Conservation (phyloP, 2,888 invertebrate species). For the Chymomyza fuscimana region DNA sequence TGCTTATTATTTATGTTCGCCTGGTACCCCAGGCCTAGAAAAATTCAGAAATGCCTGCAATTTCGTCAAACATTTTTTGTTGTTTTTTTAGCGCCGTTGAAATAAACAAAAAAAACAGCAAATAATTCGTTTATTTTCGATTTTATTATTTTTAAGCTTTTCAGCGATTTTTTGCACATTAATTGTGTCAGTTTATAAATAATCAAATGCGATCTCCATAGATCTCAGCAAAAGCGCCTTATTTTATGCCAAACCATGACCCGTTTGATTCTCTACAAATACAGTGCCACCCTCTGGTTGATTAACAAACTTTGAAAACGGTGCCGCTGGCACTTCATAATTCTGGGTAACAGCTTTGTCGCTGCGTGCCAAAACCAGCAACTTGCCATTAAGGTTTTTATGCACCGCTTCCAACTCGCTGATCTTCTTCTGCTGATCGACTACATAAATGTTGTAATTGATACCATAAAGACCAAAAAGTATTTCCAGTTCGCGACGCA, state of each 20-base stretch:
- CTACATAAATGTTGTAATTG: conserved; percentile 80
- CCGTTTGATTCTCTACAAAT: conserved; percentile 70
- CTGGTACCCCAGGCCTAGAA: background rate
- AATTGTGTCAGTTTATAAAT: background rate
- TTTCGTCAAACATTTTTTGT: too few species aligned
- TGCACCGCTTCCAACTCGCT: conserved; percentile 50
- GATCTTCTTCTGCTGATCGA: conserved; percentile 47
- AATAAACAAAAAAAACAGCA: too few species aligned
- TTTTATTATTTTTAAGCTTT: conserved; percentile 13
- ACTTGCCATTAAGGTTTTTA: conserved; percentile 54
- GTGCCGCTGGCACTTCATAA: conserved; percentile 38
- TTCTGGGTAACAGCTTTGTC: conserved; percentile 28
- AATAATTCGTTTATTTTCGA: too few species aligned
- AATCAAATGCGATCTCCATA: background rate
- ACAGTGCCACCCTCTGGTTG: conserved; percentile 52
- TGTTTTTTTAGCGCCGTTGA: background rate
- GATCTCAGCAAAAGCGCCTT: background rate
- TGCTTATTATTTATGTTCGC: background rate
- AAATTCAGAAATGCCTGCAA: background rate
- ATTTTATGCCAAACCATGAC: conserved; percentile 28
- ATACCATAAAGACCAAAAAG: conserved; percentile 86
- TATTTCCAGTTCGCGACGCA: conserved; percentile 83
- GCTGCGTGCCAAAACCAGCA: conserved; percentile 59
- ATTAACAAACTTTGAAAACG: conserved; percentile 68
- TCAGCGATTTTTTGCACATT: conserved; percentile 1